Base-by-base conservation (phyloP, 2,113 vertebrate genomes). In the Monopterus albus region DNA sequence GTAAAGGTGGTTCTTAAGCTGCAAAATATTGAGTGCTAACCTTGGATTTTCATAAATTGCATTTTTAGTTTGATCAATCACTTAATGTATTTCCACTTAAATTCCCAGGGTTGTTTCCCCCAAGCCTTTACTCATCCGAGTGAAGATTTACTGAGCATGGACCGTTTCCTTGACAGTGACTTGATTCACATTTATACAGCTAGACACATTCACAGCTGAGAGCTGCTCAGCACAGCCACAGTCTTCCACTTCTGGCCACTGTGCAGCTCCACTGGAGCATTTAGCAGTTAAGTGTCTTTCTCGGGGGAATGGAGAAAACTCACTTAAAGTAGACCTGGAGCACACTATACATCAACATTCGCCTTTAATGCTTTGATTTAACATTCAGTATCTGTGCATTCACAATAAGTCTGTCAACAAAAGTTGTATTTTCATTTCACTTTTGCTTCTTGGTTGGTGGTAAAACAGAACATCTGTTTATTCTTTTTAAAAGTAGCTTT, bases 201-300 rank as follows among this genome's bases (percentile, higher is more conserved):
- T n/a, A 35, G 86, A 88, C 79, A 78, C 53, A 62, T 70, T 71
- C 86, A 75, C 86, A 85, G 88, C 88, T 82, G 82, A 79, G 73
- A 79, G 81, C 84, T 74, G 64, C 70, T 82, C 72, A 31, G 52
- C 67, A 55, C 68, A 65, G 72, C 40, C 36, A 50, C 59, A 49
- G 40, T 68, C 69, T 49, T 59, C 51, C 77, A 70, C 67, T 84
- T 68, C 72, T 63, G 59, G 76, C 56, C 73, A 47, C 65, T 35
- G 86, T 87, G 78, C 79, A 82, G 84, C 86, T 88, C 67, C 84
- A 84, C 62, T 84, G 79, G 76, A 88, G 85, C 83, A 78, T 84
- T 87, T 81, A 85, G 78, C 77, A 75, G 78, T 29, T 46, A 67
- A 87, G 78, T 83, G 81, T 83, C 65, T 83, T 70, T 72, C 69